phyloP scores from a whole-genome alignment of 2,113 vertebrate genomes.

The Entomyzon cyanotis region DNA sequence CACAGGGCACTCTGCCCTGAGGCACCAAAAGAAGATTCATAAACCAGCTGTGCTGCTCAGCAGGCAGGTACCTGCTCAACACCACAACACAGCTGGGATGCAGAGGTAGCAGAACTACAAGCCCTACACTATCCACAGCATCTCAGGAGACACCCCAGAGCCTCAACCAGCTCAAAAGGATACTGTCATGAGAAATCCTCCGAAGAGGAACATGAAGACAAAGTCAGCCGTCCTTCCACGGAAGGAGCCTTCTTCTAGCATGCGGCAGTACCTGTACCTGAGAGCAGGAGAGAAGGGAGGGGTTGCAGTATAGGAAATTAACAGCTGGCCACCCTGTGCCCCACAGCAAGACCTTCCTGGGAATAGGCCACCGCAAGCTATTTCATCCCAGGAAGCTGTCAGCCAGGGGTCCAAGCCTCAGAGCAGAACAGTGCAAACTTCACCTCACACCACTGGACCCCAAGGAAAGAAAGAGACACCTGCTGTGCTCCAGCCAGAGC shows the following conservation, averaged over 20 bases:
- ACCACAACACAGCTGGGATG: neutral
- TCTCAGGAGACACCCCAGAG: neutral
- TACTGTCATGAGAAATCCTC: conserved; percentile 86
- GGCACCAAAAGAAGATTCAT: neutral
- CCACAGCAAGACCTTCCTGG: rapidly evolving
- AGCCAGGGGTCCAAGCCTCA: neutral
- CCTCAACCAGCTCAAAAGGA: conserved; percentile 71
- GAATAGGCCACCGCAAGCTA: neutral
- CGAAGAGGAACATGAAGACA: conserved; percentile 90
- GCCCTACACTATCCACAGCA: neutral
- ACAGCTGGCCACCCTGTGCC: neutral
- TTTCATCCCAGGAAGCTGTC: neutral
- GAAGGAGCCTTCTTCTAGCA: conserved; percentile 89
- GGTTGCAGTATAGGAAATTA: conserved; percentile 75
- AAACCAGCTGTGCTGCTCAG: neutral
- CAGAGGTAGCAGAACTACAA: neutral
- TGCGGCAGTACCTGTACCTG: conserved; percentile 88
- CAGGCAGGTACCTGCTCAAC: neutral
- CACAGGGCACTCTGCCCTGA: neutral
- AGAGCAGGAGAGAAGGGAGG: conserved; percentile 28
- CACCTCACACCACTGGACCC: neutral
- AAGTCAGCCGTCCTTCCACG: conserved; percentile 87
- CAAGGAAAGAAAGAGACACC: neutral
- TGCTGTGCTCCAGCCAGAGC: neutral
- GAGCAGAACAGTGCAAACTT: neutral